Evolutionary conservation across 1,140 invertebrate species (phyloP).

Genomic region (Drosophila mojavensis): DNA sequence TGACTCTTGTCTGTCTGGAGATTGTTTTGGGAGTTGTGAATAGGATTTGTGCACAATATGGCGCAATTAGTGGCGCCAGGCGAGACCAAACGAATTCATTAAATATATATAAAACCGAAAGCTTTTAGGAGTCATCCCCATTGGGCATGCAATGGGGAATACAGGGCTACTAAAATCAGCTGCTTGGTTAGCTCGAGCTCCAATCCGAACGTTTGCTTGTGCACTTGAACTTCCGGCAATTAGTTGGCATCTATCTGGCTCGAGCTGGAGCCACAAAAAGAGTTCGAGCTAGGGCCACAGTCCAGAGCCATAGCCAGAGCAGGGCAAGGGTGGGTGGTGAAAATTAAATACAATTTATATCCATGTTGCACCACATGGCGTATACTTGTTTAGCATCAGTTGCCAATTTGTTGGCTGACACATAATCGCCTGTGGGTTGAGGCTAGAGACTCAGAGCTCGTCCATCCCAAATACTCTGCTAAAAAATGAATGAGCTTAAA

Average conservation of each 20-base stretch:
- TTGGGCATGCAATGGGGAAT: neutral
- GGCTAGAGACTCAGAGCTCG: slow-evolving; percentile 21
- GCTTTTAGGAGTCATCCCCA: slow-evolving; percentile 50
- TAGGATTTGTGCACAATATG: slow-evolving; percentile 62
- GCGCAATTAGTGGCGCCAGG: slow-evolving; percentile 60
- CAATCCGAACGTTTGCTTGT: slow-evolving; percentile 15
- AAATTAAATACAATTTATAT: slow-evolving; percentile 42
- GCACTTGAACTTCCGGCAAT: slow-evolving; percentile 71
- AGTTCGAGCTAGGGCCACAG: neutral
- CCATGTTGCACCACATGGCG: slow-evolving; percentile 62
- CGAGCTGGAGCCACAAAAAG: neutral
- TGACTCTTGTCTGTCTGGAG: slow-evolving; percentile 27
- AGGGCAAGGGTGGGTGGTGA: neutral
- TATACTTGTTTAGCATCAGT: slow-evolving; percentile 61
- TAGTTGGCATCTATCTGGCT: slow-evolving; percentile 33
- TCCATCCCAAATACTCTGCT: slow-evolving; percentile 20
- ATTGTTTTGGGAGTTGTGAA: slow-evolving; percentile 71
- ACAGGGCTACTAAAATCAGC: slow-evolving; percentile 15
- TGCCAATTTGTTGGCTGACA: slow-evolving; percentile 24
- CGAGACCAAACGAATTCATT: slow-evolving; percentile 56
- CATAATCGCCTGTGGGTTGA: slow-evolving; percentile 38
- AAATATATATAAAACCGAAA: slow-evolving; percentile 69
- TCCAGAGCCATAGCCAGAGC: neutral
- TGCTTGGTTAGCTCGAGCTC: neutral
- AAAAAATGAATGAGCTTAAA: slow-evolving; percentile 54